These are phyloP conservation scores for Masnerella sp. DNA, from an alignment of 2,888 invertebrate genomes.

Conservation along the genomic window DNA sequence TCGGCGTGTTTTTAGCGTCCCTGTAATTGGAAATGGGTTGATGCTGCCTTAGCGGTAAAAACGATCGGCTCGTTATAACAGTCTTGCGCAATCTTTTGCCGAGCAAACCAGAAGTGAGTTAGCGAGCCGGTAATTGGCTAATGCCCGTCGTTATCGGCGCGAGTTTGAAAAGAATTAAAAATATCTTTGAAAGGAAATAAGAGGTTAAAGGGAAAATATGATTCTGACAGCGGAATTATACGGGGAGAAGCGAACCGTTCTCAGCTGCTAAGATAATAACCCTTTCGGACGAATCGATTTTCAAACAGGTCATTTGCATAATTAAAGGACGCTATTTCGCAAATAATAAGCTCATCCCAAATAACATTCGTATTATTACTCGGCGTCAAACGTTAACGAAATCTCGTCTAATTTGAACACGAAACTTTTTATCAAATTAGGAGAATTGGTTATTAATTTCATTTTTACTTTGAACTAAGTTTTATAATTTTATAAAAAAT, in stretches of 20 bases:
- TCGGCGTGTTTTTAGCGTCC: constrained; percentile 51
- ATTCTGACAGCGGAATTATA: constrained; percentile 27
- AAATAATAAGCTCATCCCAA: too few species aligned
- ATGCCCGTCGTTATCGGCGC: constrained; percentile 66
- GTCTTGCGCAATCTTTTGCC: constrained; percentile 54
- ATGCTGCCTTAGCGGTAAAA: constrained; percentile 47
- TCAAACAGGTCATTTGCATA: neutral
- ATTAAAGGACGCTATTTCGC: neutral
- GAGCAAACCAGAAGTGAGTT: constrained; percentile 41
- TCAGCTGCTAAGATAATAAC: constrained; percentile 26
- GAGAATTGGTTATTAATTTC: too few species aligned
- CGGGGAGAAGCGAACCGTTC: constrained; percentile 12
- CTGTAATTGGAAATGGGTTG: constrained; percentile 53
- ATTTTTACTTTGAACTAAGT: too few species aligned
- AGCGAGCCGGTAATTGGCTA: constrained; percentile 70
- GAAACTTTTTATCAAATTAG: too few species aligned
- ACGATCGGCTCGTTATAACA: constrained; percentile 56
- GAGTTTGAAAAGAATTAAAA: constrained; percentile 68
- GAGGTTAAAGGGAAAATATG: constrained; percentile 34
- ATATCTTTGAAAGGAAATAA: constrained; percentile 61
- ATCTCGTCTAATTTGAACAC: too few species aligned
- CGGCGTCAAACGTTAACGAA: too few species aligned
- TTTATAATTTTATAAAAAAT: too few species aligned
- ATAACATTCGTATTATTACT: too few species aligned
- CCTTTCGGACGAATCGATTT: constrained; percentile 1